These are phyloP conservation scores for Druon quercuslanigerum DNA, from an alignment of 1,140 invertebrate species.

Conservation along the genomic window DNA sequence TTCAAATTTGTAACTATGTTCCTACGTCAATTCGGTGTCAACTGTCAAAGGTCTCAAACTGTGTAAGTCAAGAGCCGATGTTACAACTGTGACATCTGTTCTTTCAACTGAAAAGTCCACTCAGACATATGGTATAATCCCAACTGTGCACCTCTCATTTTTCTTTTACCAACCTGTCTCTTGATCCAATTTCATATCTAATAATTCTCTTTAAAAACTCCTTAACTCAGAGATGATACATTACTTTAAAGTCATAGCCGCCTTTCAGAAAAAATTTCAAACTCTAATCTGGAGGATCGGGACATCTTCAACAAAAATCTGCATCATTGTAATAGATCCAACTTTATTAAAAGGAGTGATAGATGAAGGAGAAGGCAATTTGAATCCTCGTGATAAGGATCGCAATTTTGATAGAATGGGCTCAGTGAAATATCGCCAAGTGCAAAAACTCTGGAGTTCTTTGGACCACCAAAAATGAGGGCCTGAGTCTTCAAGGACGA, in stretches of 20 bases:
- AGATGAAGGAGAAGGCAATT: neutral
- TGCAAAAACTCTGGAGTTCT: neutral
- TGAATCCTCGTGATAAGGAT: neutral
- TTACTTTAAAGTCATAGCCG: neutral
- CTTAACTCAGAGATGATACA: no score
- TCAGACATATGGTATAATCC: no score
- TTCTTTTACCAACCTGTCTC: no score
- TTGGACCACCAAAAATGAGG: slow-evolving; percentile 3
- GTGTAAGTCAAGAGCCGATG: no score
- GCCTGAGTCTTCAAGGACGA: neutral
- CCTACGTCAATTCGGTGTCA: no score
- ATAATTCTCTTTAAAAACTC: no score
- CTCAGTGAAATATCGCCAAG: neutral
- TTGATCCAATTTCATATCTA: no score
- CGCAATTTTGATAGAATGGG: neutral
- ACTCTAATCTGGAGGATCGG: slow-evolving; percentile 23
- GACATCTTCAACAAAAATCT: slow-evolving; percentile 8
- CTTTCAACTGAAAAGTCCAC: no score
- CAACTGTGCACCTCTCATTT: no score
- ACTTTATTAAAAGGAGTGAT: neutral
- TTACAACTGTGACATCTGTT: no score
- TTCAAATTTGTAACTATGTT: no score
- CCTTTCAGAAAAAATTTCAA: slow-evolving; percentile 32
- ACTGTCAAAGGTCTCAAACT: no score
- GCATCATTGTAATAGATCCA: neutral